These are phyloP conservation scores for Cepaea nemoralis DNA, from an alignment of 1,140 invertebrate genomes.

Conservation along the genomic window DNA sequence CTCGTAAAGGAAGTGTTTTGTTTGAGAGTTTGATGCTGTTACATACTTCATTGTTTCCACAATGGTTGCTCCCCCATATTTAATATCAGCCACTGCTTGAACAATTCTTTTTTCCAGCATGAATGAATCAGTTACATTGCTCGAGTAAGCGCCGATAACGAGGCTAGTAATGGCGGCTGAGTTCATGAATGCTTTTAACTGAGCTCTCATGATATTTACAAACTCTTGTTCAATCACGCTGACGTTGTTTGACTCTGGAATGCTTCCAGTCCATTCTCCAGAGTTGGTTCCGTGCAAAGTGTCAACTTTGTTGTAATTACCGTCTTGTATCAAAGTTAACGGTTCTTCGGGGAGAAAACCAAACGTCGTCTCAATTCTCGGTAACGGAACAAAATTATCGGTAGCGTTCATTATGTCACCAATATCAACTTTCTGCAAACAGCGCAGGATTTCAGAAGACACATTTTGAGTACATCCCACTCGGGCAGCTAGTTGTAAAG, in stretches of 20 bases:
- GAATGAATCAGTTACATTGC: slow-evolving; percentile 7
- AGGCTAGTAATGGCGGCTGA: background rate
- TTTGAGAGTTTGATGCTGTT: background rate
- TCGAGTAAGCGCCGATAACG: background rate
- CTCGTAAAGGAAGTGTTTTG: slow-evolving; percentile 18
- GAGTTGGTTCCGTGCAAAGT: slow-evolving; percentile 8
- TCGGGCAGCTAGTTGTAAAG: background rate
- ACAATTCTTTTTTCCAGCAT: background rate
- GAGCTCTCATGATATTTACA: background rate
- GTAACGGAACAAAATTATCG: background rate
- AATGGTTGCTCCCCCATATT: background rate
- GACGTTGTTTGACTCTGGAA: slow-evolving; percentile 3
- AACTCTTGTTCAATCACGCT: background rate
- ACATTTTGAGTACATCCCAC: background rate
- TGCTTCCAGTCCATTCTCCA: background rate
- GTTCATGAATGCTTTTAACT: background rate
- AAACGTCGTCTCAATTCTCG: slow-evolving; percentile 12
- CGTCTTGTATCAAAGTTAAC: background rate
- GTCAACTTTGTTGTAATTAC: slow-evolving; percentile 16
- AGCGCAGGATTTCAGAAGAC: background rate
- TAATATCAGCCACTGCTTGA: background rate
- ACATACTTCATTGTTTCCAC: background rate
- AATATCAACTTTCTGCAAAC: background rate
- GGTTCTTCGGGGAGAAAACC: slow-evolving; percentile 26
- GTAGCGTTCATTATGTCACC: background rate